phyloP scores from a whole-genome alignment of 2,888 invertebrate genomes.

The Drosophila multiciliata region DNA sequence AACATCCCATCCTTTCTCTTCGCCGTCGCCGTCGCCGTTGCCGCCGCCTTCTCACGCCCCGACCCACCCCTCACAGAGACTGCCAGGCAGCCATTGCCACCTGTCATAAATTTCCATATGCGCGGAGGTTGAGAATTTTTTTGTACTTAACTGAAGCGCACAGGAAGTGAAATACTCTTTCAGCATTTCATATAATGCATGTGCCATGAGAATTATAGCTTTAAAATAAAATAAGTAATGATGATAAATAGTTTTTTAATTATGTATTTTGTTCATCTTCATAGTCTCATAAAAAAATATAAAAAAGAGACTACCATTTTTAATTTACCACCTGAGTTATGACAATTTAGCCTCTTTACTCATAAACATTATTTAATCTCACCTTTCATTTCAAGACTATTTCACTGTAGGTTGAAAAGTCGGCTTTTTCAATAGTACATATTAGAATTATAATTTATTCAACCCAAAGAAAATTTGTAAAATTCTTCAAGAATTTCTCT shows the following conservation, averaged over 20 bases:
- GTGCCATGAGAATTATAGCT: neutral
- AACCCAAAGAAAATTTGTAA: neutral
- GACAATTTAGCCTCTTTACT: neutral
- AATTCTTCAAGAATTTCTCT: neutral
- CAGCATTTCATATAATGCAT: neutral
- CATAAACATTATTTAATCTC: neutral
- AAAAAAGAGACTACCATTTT: neutral
- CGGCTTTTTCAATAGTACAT: neutral
- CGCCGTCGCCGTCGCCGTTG: slow-evolving; percentile 2
- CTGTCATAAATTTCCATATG: slow-evolving; percentile 79
- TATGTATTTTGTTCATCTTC: neutral
- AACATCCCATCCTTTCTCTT: slow-evolving; percentile 25
- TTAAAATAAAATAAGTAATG: neutral
- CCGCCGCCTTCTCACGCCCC: neutral
- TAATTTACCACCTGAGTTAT: neutral
- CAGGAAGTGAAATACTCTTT: slow-evolving; percentile 51
- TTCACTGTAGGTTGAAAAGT: neutral
- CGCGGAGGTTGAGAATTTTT: slow-evolving; percentile 58
- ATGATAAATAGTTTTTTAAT: neutral
- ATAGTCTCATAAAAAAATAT: neutral
- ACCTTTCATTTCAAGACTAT: neutral
- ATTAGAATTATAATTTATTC: neutral
- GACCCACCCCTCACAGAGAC: slow-evolving; percentile 5
- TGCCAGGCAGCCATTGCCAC: slow-evolving; percentile 66
- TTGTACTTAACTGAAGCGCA: slow-evolving; percentile 28